Percentiles rank a stretch among this genome's conserved stretches.
Conservation (phyloP, 2,113 vertebrate species). For the Prionailurus viverrinus region DNA sequence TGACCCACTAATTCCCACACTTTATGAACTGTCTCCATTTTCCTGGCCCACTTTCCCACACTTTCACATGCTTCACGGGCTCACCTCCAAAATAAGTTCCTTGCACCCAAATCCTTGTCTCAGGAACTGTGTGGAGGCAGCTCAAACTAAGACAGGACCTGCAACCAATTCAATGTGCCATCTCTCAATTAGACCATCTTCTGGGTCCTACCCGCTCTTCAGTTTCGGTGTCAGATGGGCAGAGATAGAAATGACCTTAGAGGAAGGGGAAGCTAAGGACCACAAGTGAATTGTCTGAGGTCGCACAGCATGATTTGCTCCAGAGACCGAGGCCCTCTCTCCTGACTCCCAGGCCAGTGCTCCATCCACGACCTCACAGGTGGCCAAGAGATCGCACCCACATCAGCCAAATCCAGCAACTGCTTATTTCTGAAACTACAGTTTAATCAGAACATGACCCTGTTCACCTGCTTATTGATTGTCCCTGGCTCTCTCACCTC, state of each 20-base stretch:
- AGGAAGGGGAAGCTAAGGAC: not conserved
- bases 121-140: not conserved
- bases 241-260: not conserved
- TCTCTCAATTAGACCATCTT: not conserved
- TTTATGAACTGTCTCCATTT: not conserved
- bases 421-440: not conserved
- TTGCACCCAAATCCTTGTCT: not conserved
- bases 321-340: not conserved
- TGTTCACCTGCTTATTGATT: rapidly evolving
- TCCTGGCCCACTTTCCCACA: not conserved
- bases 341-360: not conserved
- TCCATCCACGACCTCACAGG: rapidly evolving
- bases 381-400: rapidly evolving
- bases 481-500: not conserved
- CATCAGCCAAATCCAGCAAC: not conserved
- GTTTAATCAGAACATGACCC: not conserved
- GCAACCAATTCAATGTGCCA: not conserved
- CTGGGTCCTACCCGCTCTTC: not conserved
- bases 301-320: not conserved
- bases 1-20: no score
- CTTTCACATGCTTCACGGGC: not conserved
- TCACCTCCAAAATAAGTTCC: not conserved
- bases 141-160: not conserved
- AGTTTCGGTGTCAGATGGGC: not conserved
- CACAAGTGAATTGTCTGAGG: not conserved